These are phyloP conservation scores for Cylindroiulus punctatus DNA, from an alignment of 2,888 invertebrate species.

Conservation along the genomic window DNA sequence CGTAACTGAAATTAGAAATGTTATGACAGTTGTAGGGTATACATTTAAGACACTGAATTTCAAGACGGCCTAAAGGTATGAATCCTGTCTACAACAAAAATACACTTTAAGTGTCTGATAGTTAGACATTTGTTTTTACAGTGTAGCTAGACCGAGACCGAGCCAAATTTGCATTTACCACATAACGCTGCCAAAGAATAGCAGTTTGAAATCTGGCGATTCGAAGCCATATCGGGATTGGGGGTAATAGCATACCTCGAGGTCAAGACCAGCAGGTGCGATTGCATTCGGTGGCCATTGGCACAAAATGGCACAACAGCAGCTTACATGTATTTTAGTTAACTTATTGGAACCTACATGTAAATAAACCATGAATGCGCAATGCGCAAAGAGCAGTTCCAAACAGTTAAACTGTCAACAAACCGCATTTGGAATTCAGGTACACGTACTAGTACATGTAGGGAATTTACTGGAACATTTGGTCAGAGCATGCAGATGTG, in stretches of 20 bases:
- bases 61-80: no score
- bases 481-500: neutral
- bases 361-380: neutral
- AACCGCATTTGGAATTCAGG: neutral
- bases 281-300: neutral
- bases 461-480: neutral
- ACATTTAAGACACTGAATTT: no score
- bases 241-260: neutral
- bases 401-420: neutral
- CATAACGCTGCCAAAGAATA: neutral
- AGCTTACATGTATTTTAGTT: no score
- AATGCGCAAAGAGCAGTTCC: neutral
- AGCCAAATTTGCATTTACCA: slow-evolving; percentile 8
- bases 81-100: no score
- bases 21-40: no score
- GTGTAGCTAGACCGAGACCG: slow-evolving; percentile 27
- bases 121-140: no score
- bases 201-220: neutral
- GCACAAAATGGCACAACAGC: no score
- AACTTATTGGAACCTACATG: no score
- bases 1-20: no score
- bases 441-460: no score
- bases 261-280: slow-evolving; percentile 43
- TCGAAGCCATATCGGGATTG: slow-evolving; percentile 20
- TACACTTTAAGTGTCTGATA: no score